phyloP scores from a whole-genome alignment of 2,888 invertebrate genomes.

The Orthosia cruda region DNA sequence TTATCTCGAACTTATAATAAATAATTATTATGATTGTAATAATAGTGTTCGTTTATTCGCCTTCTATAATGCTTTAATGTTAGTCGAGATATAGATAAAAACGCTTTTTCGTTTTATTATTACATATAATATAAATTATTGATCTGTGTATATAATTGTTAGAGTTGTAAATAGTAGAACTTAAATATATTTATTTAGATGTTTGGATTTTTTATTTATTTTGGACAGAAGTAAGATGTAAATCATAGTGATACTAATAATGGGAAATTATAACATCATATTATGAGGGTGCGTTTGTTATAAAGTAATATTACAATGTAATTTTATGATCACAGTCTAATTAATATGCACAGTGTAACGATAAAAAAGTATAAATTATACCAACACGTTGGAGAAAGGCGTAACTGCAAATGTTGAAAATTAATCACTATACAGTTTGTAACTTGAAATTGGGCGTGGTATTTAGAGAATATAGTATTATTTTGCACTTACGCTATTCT shows the following conservation, averaged over 20 bases:
- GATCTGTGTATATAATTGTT: constrained; percentile 90
- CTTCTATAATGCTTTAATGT: constrained; percentile 90
- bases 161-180: constrained; percentile 88
- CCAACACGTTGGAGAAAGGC: constrained; percentile 57
- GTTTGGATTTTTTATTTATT: constrained; percentile 78
- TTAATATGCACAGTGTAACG: constrained; percentile 81
- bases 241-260: constrained; percentile 73
- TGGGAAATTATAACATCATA: constrained; percentile 68
- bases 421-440: constrained; percentile 58
- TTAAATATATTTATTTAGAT: constrained; percentile 84
- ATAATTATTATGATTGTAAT: constrained; percentile 70
- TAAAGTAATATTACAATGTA: constrained; percentile 69
- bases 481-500: constrained; percentile 54
- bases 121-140: constrained; percentile 81
- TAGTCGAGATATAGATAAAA: constrained; percentile 84
- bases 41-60: constrained; percentile 89
- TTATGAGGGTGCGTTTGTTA: constrained; percentile 81
- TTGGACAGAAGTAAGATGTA: constrained; percentile 74
- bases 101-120: constrained; percentile 79
- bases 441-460: constrained; percentile 57
- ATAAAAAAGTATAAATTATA: constrained; percentile 61
- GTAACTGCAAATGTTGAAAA: constrained; percentile 39
- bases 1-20: constrained; percentile 72
- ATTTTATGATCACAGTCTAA: constrained; percentile 77
- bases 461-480: constrained; percentile 47